phyloP scores from a whole-genome alignment of 35 echinoderm and acorn worm genomes.

The Eucidaris tribuloides region DNA sequence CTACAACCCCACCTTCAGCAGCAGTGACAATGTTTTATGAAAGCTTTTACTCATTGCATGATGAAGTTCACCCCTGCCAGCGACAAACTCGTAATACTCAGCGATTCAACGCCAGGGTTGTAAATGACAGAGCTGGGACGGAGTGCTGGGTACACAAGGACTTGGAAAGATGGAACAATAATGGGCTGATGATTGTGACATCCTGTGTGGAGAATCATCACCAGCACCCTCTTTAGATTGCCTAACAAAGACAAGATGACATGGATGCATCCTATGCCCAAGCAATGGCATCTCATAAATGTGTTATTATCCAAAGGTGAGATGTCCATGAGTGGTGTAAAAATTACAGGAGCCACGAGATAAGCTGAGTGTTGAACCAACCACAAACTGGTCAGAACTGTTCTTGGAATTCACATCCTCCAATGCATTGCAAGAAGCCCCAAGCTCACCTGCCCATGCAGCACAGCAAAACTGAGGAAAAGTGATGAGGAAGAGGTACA shows the following conservation, averaged over 20 bases:
- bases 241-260: conserved; percentile 15
- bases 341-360: no score
- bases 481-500: not conserved
- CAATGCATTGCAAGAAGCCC: not conserved
- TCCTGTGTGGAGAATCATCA: no score
- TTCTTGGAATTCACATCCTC: not conserved
- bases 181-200: no score
- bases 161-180: no score
- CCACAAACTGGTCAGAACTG: not conserved
- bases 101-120: no score
- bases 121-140: no score
- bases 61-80: no score
- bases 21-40: no score
- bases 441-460: not conserved
- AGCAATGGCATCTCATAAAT: conserved; percentile 24
- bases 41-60: no score
- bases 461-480: not conserved
- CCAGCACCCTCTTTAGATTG: not conserved
- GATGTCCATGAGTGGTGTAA: not conserved
- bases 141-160: no score
- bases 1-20: no score
- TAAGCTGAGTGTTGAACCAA: conserved; percentile 9
- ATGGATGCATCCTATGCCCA: conserved; percentile 21
- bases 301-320: not conserved
- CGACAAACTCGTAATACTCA: no score